Conservation (phyloP, 2,113 vertebrate species). For the Bos javanicus region DNA sequence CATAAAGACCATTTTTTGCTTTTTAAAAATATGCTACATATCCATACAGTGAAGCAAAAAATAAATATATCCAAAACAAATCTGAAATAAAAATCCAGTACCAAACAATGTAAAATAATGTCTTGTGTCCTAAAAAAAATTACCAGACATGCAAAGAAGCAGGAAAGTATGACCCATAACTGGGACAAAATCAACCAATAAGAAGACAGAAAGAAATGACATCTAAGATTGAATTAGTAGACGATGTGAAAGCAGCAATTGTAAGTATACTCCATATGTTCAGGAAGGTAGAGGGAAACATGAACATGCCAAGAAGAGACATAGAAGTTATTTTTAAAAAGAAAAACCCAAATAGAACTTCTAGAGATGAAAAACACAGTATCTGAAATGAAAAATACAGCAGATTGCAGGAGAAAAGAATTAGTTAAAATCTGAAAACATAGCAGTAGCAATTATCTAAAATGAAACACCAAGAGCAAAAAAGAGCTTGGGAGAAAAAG, state of each 20-base stretch:
- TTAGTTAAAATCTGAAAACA: background rate
- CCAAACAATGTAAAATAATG: background rate
- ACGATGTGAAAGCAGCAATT: slow-evolving; percentile 12
- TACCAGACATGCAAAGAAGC: background rate
- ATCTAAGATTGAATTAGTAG: background rate
- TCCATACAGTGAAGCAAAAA: background rate
- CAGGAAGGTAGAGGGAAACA: background rate
- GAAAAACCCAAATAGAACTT: slow-evolving; percentile 10
- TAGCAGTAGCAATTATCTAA: background rate
- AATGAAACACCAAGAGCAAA: background rate
- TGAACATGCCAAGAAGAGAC: background rate
- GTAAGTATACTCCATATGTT: background rate
- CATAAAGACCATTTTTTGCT: background rate
- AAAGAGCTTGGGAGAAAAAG: background rate
- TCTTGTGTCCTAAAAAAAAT: background rate
- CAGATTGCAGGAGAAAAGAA: background rate
- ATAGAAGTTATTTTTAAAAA: background rate
- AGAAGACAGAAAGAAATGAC: background rate
- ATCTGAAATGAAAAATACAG: background rate
- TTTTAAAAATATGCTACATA: background rate
- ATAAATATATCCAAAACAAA: slow-evolving; percentile 23
- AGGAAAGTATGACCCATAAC: background rate
- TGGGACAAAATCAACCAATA: background rate
- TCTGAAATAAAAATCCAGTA: background rate
- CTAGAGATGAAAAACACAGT: background rate